These are phyloP conservation scores for Drosophila melanogaster DNA, from an alignment of 1,140 invertebrate genomes.

Conservation along the genomic window DNA sequence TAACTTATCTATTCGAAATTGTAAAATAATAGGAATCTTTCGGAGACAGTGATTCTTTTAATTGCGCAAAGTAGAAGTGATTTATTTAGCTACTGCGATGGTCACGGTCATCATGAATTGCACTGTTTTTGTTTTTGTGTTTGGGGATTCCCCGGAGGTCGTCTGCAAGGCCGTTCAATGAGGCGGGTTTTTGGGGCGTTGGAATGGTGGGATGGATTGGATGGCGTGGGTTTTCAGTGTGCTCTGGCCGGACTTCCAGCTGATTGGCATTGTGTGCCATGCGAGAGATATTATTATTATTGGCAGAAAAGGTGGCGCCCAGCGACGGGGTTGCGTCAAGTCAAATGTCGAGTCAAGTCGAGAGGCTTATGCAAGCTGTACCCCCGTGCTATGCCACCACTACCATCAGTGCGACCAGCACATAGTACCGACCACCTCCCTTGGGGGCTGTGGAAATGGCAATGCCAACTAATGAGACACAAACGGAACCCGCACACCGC, in stretches of 20 bases:
- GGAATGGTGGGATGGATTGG: neutral
- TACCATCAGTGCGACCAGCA: too few species aligned
- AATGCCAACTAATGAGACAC: conserved; percentile 77
- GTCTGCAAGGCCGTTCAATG: conserved; percentile 29
- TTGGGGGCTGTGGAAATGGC: conserved; percentile 54
- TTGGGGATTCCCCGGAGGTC: conserved; percentile 37
- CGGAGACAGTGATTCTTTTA: neutral
- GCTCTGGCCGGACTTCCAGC: conserved; percentile 22
- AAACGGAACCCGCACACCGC: conserved; percentile 10
- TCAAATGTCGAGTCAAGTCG: conserved; percentile 64
- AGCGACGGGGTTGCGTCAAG: conserved; percentile 60
- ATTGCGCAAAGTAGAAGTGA: neutral
- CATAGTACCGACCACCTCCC: neutral
- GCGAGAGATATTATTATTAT: conserved; percentile 69
- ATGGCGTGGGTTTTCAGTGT: too few species aligned
- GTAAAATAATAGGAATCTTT: too few species aligned
- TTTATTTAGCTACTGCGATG: conserved; percentile 6
- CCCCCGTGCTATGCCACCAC: neutral
- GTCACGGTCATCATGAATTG: conserved; percentile 20
- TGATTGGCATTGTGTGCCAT: conserved; percentile 63
- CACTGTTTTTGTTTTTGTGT: conserved; percentile 2
- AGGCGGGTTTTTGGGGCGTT: conserved; percentile 1
- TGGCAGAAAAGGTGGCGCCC: conserved; percentile 72
- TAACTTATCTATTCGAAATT: too few species aligned
- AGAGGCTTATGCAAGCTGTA: conserved; percentile 68